A percentile compares a stretch with the other conserved stretches of the same genome.
These are phyloP conservation scores for Germaria angustata DNA, from an alignment of 2,888 invertebrate genomes.

Conservation along the genomic window DNA sequence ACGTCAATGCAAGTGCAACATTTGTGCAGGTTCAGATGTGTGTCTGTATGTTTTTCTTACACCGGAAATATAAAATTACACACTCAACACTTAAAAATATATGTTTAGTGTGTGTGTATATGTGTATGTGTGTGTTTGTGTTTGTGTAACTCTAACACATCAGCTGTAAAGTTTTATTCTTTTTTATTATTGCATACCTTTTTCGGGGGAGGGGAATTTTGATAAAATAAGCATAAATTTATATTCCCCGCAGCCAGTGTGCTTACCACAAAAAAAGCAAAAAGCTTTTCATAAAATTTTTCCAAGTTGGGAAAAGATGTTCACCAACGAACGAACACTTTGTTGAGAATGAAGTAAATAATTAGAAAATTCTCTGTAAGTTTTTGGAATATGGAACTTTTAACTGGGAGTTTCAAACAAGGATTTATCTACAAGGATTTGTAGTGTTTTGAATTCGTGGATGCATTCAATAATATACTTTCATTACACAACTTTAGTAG, in stretches of 20 bases:
- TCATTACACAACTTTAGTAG: too few relatives aligned
- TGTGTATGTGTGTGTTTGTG: constrained; percentile 60
- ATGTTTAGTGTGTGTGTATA: constrained; percentile 61
- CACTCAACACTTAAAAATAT: constrained; percentile 78
- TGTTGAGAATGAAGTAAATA: too few relatives aligned
- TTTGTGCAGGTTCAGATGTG: constrained; percentile 6
- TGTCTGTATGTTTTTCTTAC: constrained; percentile 67
- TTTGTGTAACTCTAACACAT: constrained; percentile 57
- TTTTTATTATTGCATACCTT: background rate
- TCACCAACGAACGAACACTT: too few relatives aligned
- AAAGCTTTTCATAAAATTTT: background rate
- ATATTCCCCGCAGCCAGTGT: background rate
- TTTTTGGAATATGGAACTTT: too few relatives aligned
- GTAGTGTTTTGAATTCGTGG: too few relatives aligned
- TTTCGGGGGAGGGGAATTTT: constrained; percentile 10
- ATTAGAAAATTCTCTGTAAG: too few relatives aligned
- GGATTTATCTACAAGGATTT: too few relatives aligned
- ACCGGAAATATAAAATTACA: constrained; percentile 80
- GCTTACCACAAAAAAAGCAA: background rate
- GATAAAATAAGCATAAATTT: constrained; percentile 12
- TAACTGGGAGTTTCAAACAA: too few relatives aligned
- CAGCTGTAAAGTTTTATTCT: constrained; percentile 51
- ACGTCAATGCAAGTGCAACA: background rate
- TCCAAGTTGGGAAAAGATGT: background rate
- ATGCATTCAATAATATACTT: too few relatives aligned